Base-by-base conservation (phyloP, 2,113 vertebrate genomes). In the Pollimyrus isidori region DNA sequence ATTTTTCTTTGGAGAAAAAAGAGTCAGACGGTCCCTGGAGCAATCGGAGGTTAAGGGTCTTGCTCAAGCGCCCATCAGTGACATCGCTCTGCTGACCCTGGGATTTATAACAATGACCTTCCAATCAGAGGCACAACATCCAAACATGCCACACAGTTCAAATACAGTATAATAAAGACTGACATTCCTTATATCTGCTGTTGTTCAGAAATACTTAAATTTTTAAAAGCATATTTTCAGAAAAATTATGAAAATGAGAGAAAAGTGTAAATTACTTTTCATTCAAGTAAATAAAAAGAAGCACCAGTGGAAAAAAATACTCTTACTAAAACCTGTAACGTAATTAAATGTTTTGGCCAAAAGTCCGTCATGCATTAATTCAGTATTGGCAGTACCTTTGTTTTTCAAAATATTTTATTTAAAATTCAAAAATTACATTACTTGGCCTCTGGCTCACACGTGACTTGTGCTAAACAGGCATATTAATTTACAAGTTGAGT, bases 401-500 rank as follows among this genome's bases (percentile, higher is more conserved):
- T 87, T 87, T 87, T 39, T 35, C 48, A 53, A 35, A 87, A 87
- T 87, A 87, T 87, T 56, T 87, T 30, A 21, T 39, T 56, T 39
- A 87, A 87, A 49, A 87, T 87, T 56, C 26, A 48, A 53, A 50
- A 53, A 87, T 62, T 6, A 45, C 39, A 76, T 80, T 39, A 53
- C 42, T 52, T 89, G 50, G 23, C 69, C 85, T 73, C 21, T 26
- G 49, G 65, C 62, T 46, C 76, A 76, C n/a, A 35, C 7, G 42
- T 82, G 4, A 86, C 84, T 86, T 49, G 62, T n/a, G 48, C 69
- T 90, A 87, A 87, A 90, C 30, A 53, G 62, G 46, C 89, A 56
- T 62, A 87, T 87, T 87, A 87, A 58, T 90, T 73, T 19, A 87
- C 65, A 89, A 76, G 26, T 76, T 87, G 58, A 87, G 86, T 87